Percentiles rank a stretch among this genome's conserved stretches.
phyloP scores from a whole-genome alignment of 1,140 invertebrate species.

The Sarcophaga peregrina region DNA sequence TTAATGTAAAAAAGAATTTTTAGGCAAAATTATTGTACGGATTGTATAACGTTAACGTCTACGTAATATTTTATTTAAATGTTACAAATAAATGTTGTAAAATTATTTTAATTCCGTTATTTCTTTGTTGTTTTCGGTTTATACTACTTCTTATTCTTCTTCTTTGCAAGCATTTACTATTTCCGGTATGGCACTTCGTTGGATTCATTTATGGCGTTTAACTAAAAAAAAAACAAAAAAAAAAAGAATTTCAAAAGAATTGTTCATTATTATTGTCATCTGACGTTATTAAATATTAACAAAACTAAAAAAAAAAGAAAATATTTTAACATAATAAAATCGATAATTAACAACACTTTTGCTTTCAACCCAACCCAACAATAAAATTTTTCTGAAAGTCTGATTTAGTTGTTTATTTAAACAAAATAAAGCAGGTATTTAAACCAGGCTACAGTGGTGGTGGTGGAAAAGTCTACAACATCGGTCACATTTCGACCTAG shows the following conservation, averaged over 20 bases:
- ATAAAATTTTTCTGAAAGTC: too few relatives aligned
- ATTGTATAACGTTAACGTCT: background rate
- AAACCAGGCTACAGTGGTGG: too few relatives aligned
- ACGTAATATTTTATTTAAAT: too few relatives aligned
- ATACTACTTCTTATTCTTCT: conserved; percentile 27
- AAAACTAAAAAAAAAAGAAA: background rate
- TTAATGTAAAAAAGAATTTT: conserved; percentile 47
- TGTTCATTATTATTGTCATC: background rate
- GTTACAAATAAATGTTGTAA: conserved; percentile 24
- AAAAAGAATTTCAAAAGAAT: background rate
- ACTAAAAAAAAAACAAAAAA: conserved; percentile 10
- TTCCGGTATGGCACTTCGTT: conserved; percentile 35
- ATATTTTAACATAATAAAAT: background rate
- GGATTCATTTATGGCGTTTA: conserved; percentile 43
- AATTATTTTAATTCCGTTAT: background rate
- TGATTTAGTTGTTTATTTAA: too few relatives aligned
- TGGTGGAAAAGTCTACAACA: too few relatives aligned
- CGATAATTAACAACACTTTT: background rate
- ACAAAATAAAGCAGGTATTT: too few relatives aligned
- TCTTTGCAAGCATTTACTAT: conserved; percentile 18
- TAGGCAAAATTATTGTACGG: background rate
- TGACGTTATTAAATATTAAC: background rate
- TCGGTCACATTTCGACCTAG: too few relatives aligned
- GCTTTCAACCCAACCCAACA: too few relatives aligned
- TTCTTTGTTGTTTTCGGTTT: background rate